phyloP scores from a whole-genome alignment of 2,113 vertebrate genomes.

The Lophura nycthemera region DNA sequence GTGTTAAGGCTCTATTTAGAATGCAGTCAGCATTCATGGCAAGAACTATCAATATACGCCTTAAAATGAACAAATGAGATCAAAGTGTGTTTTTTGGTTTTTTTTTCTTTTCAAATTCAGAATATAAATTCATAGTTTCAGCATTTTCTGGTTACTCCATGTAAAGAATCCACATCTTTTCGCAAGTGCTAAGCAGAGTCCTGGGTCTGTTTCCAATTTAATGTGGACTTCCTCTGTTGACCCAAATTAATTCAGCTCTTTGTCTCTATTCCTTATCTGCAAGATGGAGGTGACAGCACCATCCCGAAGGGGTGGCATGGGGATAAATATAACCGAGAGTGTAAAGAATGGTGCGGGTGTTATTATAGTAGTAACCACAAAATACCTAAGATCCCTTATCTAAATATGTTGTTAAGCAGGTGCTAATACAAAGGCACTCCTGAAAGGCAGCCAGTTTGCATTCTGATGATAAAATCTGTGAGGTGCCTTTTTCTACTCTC shows the following conservation, averaged over 20 bases:
- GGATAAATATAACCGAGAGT: background rate
- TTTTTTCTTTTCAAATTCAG: background rate
- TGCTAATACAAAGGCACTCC: background rate
- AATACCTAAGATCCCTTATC: slow-evolving; percentile 31
- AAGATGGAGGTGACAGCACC: background rate
- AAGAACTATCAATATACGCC: background rate
- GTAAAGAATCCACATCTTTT: background rate
- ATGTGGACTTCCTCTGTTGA: background rate
- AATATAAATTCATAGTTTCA: background rate
- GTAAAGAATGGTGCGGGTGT: background rate
- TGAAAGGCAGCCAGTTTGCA: slow-evolving; percentile 1
- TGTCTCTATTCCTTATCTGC: background rate
- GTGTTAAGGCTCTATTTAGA: background rate
- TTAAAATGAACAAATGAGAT: slow-evolving; percentile 13
- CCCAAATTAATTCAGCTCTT: background rate
- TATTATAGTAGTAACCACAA: background rate
- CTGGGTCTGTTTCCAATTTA: background rate
- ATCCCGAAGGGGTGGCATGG: background rate
- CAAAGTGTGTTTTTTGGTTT: background rate
- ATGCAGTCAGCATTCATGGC: background rate
- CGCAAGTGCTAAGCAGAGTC: background rate
- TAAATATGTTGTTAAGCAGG: background rate
- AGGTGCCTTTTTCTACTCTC: background rate
- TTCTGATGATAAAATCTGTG: background rate
- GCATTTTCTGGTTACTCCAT: background rate